Conservation (phyloP, 2,797 vertebrate species). For the Carapus acus region DNA sequence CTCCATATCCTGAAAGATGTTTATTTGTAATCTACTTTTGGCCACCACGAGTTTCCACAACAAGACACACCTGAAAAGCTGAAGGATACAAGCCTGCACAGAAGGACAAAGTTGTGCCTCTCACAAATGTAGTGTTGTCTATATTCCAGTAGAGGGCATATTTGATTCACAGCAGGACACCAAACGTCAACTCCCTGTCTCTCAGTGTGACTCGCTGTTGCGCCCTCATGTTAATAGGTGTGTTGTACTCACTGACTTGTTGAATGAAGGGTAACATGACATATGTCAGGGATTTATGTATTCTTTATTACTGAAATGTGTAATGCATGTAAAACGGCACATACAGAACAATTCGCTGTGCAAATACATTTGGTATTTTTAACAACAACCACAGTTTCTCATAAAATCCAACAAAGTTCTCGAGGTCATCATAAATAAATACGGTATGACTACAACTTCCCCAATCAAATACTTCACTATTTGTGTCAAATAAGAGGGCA, state of each 20-base stretch:
- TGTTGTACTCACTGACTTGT: no score
- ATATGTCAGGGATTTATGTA: constrained; percentile 39
- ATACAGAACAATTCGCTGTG: constrained; percentile 67
- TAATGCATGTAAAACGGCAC: constrained; percentile 70
- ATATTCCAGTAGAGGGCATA: constrained; percentile 61
- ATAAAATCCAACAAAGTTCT: constrained; percentile 52
- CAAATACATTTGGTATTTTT: constrained; percentile 66
- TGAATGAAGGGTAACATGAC: not conserved
- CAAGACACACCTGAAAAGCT: constrained; percentile 31
- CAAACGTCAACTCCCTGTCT: constrained; percentile 14
- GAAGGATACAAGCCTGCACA: not conserved
- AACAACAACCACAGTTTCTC: constrained; percentile 65
- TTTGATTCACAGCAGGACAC: constrained; percentile 47
- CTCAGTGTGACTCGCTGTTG: no score
- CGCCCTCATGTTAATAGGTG: constrained; percentile 18
- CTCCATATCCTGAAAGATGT: constrained; percentile 25
- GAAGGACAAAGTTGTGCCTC: not conserved
- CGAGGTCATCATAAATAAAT: constrained; percentile 62
- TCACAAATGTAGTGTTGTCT: constrained; percentile 7
- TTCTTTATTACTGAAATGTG: constrained; percentile 72
- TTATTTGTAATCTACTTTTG: constrained; percentile 50
- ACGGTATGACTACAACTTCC: constrained; percentile 44
- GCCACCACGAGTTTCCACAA: constrained; percentile 37
- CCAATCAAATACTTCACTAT: constrained; percentile 47
- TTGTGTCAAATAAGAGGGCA: constrained; percentile 55